These are phyloP conservation scores for Drosophila guanche DNA, from an alignment of 1,140 invertebrate species.

Conservation along the genomic window DNA sequence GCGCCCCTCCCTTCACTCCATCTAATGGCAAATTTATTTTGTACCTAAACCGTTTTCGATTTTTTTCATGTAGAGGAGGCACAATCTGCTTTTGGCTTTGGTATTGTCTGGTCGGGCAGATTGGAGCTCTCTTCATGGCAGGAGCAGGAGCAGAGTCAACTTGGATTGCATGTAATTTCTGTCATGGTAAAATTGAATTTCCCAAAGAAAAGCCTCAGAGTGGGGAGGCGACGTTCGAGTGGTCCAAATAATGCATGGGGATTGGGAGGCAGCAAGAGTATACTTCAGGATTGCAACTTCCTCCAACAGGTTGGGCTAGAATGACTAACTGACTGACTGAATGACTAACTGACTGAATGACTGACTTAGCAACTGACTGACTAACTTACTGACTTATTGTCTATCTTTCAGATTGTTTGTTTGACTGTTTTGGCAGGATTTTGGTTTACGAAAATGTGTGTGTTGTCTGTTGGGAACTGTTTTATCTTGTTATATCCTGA, in stretches of 20 bases:
- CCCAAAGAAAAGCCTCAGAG: slow-evolving; percentile 7
- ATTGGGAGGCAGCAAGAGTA: background rate
- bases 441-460: slow-evolving; percentile 31
- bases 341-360: slow-evolving; percentile 21
- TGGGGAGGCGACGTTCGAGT: slow-evolving; percentile 32
- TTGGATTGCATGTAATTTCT: slow-evolving; percentile 49
- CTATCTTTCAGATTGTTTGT: slow-evolving; percentile 17
- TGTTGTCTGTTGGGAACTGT: slow-evolving; percentile 1
- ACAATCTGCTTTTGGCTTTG: slow-evolving; percentile 26
- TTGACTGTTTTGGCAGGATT: slow-evolving; percentile 44
- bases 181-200: slow-evolving; percentile 60
- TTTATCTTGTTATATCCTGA: too few species aligned
- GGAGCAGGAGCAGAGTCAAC: slow-evolving; percentile 16
- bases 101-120: slow-evolving; percentile 23
- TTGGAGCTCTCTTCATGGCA: background rate
- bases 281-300: slow-evolving; percentile 15
- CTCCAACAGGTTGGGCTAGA: slow-evolving; percentile 48
- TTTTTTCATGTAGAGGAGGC: slow-evolving; percentile 5
- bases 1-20: slow-evolving; percentile 10
- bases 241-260: slow-evolving; percentile 41
- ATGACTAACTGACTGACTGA: slow-evolving; percentile 49
- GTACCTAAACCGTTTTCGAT: slow-evolving; percentile 67
- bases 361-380: slow-evolving; percentile 7
- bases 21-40: slow-evolving; percentile 78
- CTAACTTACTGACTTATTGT: slow-evolving; percentile 51